Percentiles rank a stretch among this genome's conserved stretches.
Evolutionary conservation across 2,797 vertebrate genomes (phyloP).

Genomic region (Cirrhinus mrigala): DNA sequence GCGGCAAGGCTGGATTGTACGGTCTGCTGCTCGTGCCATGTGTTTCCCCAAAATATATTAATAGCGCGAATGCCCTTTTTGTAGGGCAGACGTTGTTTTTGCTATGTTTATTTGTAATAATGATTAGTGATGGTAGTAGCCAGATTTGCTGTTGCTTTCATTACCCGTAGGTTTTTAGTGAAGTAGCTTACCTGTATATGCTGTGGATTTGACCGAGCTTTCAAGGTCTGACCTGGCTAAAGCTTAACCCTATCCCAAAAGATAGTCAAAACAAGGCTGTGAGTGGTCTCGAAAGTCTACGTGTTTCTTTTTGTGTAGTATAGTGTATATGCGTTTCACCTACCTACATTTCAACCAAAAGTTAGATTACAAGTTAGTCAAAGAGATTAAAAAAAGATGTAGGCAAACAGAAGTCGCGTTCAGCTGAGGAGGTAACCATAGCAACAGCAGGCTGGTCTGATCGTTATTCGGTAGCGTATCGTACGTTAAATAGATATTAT

Average conservation of each 20-base stretch:
- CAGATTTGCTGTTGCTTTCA: constrained; percentile 17
- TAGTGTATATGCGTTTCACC: not conserved
- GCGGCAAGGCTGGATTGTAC: constrained; percentile 21
- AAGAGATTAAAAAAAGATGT: not conserved
- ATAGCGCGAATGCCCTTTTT: constrained; percentile 11
- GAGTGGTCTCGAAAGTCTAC: not conserved
- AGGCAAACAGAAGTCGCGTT: not conserved
- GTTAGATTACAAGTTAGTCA: not conserved
- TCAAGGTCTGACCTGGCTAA: not conserved
- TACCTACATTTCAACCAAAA: not conserved
- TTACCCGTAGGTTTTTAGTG: not conserved
- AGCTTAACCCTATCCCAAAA: not conserved
- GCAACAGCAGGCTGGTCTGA: not conserved
- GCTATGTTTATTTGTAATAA: not conserved
- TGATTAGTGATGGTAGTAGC: not conserved
- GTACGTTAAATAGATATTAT: not conserved
- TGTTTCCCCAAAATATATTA: constrained; percentile 32
- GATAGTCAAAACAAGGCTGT: not conserved
- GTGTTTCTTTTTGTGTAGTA: not conserved
- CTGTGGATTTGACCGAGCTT: not conserved
- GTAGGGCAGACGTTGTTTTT: not conserved
- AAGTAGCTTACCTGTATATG: not conserved
- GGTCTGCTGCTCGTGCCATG: constrained; percentile 31
- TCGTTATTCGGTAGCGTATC: not conserved
- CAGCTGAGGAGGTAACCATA: not conserved